Conservation (phyloP, 2,113 vertebrate species). For the Martes martes region DNA sequence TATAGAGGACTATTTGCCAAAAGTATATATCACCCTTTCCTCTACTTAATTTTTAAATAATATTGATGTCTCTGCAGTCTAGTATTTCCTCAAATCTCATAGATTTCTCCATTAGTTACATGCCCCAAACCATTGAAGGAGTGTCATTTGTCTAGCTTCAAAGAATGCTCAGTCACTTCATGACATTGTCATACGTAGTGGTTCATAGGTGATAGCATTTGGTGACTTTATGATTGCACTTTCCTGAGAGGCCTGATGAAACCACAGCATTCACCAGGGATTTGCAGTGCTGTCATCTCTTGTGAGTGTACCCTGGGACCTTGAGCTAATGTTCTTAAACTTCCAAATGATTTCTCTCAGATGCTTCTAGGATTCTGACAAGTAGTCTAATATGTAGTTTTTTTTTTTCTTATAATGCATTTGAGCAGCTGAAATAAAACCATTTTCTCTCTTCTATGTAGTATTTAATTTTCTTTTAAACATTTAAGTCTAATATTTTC, state of each 20-base stretch:
- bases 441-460: not conserved
- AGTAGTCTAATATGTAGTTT: not conserved
- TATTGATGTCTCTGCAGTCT: not conserved
- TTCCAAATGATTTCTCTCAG: constrained; percentile 25
- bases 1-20: not conserved
- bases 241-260: not conserved
- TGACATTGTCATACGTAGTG: not conserved
- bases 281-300: not conserved
- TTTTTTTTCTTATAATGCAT: not conserved
- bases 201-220: constrained; percentile 37
- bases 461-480: constrained; percentile 38
- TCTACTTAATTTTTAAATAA: constrained; percentile 31
- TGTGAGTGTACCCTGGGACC: not conserved
- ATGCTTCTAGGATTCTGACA: constrained; percentile 28
- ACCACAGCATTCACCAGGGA: not conserved
- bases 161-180: constrained; percentile 26
- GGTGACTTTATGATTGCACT: constrained; percentile 39
- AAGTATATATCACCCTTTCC: not conserved
- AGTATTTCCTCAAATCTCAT: constrained; percentile 19
- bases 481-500: not conserved
- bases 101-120: constrained; percentile 55
- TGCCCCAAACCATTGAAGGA: not conserved
- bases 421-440: constrained; percentile 14
- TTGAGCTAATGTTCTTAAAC: constrained; percentile 31
- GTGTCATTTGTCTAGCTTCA: not conserved